These are phyloP conservation scores for Henricia sp. DNA, from an alignment of 53 echinoderm and acorn worm species.

Conservation along the genomic window DNA sequence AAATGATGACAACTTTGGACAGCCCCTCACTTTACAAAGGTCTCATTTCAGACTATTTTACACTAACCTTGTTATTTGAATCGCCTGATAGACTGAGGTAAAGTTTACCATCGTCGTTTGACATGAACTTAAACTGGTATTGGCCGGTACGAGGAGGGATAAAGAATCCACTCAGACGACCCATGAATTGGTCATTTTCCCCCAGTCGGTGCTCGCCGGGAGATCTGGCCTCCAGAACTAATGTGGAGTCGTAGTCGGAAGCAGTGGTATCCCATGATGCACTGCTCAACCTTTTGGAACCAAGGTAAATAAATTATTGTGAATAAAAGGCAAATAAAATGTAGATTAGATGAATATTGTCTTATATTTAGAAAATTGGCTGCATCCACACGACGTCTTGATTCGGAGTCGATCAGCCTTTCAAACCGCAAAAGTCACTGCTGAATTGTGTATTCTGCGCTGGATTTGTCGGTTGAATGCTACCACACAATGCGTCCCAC, in stretches of 20 bases:
- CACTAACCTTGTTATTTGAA: slow-evolving; percentile 60
- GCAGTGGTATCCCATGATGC: slow-evolving; percentile 59
- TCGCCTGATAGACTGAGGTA: slow-evolving; percentile 67
- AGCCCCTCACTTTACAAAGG: too few species aligned
- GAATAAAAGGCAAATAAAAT: too few species aligned
- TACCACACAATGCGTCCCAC: too few species aligned
- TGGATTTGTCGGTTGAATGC: too few species aligned
- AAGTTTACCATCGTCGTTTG: slow-evolving; percentile 61
- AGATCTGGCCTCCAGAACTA: slow-evolving; percentile 14
- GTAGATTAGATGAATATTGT: too few species aligned
- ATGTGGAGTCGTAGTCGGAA: slow-evolving; percentile 18
- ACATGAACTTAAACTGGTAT: slow-evolving; percentile 65
- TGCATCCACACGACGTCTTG: too few species aligned
- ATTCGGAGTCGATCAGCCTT: too few species aligned
- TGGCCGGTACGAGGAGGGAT: slow-evolving; percentile 72
- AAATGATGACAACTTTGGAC: too few species aligned
- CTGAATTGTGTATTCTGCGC: too few species aligned
- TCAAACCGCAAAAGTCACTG: too few species aligned
- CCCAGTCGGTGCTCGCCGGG: slow-evolving; percentile 35
- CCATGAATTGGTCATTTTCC: slow-evolving; percentile 9
- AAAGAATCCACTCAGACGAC: slow-evolving; percentile 75
- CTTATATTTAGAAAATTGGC: too few species aligned
- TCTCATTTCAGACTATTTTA: too few species aligned
- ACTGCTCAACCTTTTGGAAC: neutral
- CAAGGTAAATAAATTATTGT: neutral